phyloP scores from a whole-genome alignment of 2,797 vertebrate genomes.

The Caiman crocodilus region DNA sequence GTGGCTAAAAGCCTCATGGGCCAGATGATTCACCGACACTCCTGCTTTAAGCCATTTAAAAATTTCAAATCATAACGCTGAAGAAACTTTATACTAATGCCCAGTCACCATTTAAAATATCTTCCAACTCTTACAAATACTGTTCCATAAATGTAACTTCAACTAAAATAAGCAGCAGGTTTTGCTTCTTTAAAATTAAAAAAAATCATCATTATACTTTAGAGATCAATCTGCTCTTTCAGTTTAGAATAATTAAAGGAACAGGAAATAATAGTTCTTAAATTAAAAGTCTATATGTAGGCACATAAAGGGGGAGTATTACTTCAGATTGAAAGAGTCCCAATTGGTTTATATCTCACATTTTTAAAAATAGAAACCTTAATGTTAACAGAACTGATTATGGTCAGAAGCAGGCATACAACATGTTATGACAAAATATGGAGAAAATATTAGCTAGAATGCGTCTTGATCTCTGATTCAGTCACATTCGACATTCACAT shows the following conservation, averaged over 20 bases:
- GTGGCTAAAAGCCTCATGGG: too few relatives aligned
- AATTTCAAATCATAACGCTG: conserved; percentile 19
- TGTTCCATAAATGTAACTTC: background rate
- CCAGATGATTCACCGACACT: too few relatives aligned
- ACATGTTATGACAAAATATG: background rate
- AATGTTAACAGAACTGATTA: too few relatives aligned
- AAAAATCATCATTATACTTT: background rate
- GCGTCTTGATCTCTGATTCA: background rate
- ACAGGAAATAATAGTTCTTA: background rate
- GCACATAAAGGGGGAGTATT: background rate
- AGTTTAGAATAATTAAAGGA: background rate
- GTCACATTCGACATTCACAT: background rate
- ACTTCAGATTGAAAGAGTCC: background rate
- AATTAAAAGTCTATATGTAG: background rate
- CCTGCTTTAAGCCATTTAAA: background rate
- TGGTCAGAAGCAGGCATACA: background rate
- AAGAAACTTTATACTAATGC: background rate
- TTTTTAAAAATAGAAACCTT: background rate
- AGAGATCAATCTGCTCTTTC: background rate
- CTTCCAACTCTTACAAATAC: background rate
- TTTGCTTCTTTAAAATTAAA: background rate
- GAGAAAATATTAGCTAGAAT: background rate
- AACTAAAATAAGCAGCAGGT: background rate
- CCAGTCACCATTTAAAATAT: background rate
- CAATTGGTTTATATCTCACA: background rate